Evolutionary conservation across 2,113 vertebrate species (phyloP), one percentile per base, ranked within the genome.

Genomic region (Cavia porcellus): DNA sequence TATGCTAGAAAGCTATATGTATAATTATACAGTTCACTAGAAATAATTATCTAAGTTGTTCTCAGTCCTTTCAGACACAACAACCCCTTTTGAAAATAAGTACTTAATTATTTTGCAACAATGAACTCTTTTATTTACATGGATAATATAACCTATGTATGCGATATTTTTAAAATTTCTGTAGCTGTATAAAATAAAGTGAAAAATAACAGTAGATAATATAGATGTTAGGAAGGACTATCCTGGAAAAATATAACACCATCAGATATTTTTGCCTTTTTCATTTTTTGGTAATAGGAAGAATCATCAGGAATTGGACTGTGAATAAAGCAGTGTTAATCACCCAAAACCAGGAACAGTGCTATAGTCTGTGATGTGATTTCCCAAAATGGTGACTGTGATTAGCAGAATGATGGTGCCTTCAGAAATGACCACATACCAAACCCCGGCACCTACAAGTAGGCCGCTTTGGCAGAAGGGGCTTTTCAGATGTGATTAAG

Each of bases 191-290:
- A 59, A 59, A 17, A 92, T 83, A 38, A 92, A 70, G 89, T 86
- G 15, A 12, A 89, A 66, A 91, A 4, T 14, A 62, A 89, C 89
- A 93, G 32, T 77, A 84, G 95, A 85, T 81, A 32, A 77, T 47
- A 22, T 80, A 77, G 96, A 68, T 42, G 20, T 83, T 42, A 17
- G 66, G 20, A 12, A 55, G 66, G 28, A n/a, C 4, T 72, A 5
- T 66, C 17, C 50, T 50, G 62, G 42, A 86, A 59, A 82, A 12
- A 68, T 74, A n/a, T 0, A 88, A 85, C 25, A 9, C 11, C 8
- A 4, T 70, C 42, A 72, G 45, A 32, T 83, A 59, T 57, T 82
- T 72, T 89, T n/a, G 55, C 24, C 74, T 66, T 50, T 94, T 64
- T 32, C 20, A 47, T 47, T 47, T 47, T 28, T 47, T 52, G 47